These are phyloP conservation scores for Leucophenga varia DNA, from an alignment of 1,140 invertebrate genomes.

Conservation along the genomic window DNA sequence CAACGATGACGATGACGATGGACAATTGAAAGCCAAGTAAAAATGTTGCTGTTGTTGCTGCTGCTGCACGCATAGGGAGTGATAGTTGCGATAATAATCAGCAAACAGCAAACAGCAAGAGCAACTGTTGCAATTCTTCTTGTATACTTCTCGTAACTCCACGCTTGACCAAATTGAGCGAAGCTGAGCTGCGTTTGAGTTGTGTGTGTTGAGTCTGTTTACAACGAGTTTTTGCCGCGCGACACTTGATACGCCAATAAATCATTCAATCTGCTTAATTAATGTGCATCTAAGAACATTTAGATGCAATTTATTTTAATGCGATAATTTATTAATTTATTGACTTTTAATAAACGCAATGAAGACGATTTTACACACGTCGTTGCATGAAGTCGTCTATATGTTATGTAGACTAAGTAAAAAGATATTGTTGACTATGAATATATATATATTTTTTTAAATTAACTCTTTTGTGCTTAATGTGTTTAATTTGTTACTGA, in stretches of 20 bases:
- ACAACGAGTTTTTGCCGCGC: too few species aligned
- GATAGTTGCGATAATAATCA: slow-evolving; percentile 37
- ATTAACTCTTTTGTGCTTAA: too few species aligned
- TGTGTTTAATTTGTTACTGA: too few species aligned
- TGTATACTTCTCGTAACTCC: not conserved
- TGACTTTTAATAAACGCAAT: slow-evolving; percentile 47
- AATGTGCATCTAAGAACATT: slow-evolving; percentile 56
- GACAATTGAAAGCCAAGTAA: too few species aligned
- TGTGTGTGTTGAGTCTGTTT: too few species aligned
- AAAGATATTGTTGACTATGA: too few species aligned
- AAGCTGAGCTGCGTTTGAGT: too few species aligned
- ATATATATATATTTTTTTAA: too few species aligned
- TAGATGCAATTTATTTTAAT: slow-evolving; percentile 56
- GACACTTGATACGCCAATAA: slow-evolving; percentile 56
- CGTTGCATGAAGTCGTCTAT: too few species aligned
- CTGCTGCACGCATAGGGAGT: not conserved
- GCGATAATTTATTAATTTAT: slow-evolving; percentile 57
- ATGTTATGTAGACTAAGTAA: too few species aligned
- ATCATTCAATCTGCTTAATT: slow-evolving; percentile 57
- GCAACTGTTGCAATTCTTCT: slow-evolving; percentile 10
- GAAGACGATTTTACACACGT: too few species aligned
- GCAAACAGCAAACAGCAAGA: slow-evolving; percentile 14
- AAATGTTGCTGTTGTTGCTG: slow-evolving; percentile 3
- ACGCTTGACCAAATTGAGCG: slow-evolving; percentile 1
- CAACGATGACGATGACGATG: slow-evolving; percentile 17